Percentiles rank a stretch among this genome's conserved stretches.
Evolutionary conservation across 1,140 invertebrate genomes (phyloP).

Genomic region (Plutomurus gul): DNA sequence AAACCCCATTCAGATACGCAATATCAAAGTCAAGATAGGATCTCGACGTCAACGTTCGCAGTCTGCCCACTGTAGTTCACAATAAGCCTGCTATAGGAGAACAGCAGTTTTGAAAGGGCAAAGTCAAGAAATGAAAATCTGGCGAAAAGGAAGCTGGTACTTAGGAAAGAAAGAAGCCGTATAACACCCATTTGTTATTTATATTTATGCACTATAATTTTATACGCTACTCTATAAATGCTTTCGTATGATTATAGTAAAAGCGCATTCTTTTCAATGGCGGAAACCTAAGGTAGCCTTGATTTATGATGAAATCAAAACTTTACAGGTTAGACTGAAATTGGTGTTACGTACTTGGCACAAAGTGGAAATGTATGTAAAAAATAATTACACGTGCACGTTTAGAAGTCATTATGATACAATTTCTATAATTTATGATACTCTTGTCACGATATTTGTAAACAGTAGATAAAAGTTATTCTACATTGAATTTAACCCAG

Average conservation of each 20-base stretch:
- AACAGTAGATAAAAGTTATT: too few species aligned
- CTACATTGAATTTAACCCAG: too few species aligned
- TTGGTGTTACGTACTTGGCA: background rate
- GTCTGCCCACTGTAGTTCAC: background rate
- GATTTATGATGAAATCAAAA: constrained; percentile 38
- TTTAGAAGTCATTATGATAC: too few species aligned
- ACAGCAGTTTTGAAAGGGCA: background rate
- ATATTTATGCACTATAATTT: background rate
- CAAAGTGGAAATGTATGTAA: background rate
- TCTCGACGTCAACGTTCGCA: background rate
- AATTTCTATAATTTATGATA: too few species aligned
- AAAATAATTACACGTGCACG: too few species aligned
- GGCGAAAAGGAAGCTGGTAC: background rate
- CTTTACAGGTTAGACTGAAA: constrained; percentile 21
- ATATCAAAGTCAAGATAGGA: constrained; percentile 26
- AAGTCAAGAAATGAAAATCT: constrained; percentile 11
- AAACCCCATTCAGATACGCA: constrained; percentile 22
- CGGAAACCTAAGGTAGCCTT: background rate
- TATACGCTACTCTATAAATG: background rate
- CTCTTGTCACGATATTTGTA: too few species aligned
- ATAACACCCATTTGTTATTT: background rate
- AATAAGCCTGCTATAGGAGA: background rate
- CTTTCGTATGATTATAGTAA: background rate
- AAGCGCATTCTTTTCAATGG: background rate
- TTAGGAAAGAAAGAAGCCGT: background rate